Conservation (phyloP, 2,888 invertebrate species). For the Drosophila gaucha region DNA sequence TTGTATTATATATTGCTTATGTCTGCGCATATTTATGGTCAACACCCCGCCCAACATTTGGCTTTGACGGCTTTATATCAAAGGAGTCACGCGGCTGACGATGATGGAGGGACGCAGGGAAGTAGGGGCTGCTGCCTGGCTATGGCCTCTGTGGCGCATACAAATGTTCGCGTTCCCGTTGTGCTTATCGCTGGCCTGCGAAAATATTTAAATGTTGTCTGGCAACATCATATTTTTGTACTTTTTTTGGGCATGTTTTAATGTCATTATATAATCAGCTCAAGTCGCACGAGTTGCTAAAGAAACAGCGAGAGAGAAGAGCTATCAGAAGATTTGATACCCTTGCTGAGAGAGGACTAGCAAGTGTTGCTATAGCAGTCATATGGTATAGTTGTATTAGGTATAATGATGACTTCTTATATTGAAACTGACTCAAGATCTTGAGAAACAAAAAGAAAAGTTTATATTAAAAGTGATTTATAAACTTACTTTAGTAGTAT, state of each 20-base stretch:
- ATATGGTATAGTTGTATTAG: background rate
- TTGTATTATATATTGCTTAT: conserved; percentile 35
- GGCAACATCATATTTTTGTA: conserved; percentile 10
- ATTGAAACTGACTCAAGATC: too few species aligned
- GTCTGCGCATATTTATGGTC: conserved; percentile 62
- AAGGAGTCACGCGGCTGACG: conserved; percentile 68
- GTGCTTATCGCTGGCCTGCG: conserved; percentile 28
- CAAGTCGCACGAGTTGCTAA: conserved; percentile 66
- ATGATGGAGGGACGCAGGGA: background rate
- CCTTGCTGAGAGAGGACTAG: background rate
- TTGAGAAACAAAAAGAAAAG: too few species aligned
- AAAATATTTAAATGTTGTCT: conserved; percentile 67
- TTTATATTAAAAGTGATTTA: too few species aligned
- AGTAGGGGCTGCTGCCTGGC: conserved; percentile 27
- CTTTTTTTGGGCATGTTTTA: conserved; percentile 71
- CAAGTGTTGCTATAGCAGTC: background rate
- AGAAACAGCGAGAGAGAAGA: conserved; percentile 28
- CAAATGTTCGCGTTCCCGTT: conserved; percentile 52
- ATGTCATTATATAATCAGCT: conserved; percentile 79
- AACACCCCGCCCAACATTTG: conserved; percentile 58
- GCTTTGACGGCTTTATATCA: conserved; percentile 71
- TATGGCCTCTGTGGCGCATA: conserved; percentile 50
- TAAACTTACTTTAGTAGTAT: too few species aligned
- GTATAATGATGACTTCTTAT: too few species aligned
- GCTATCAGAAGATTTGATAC: background rate